Evolutionary conservation across 2,113 vertebrate genomes (phyloP).

Genomic region (Rhinopomastus cyanomelas): DNA sequence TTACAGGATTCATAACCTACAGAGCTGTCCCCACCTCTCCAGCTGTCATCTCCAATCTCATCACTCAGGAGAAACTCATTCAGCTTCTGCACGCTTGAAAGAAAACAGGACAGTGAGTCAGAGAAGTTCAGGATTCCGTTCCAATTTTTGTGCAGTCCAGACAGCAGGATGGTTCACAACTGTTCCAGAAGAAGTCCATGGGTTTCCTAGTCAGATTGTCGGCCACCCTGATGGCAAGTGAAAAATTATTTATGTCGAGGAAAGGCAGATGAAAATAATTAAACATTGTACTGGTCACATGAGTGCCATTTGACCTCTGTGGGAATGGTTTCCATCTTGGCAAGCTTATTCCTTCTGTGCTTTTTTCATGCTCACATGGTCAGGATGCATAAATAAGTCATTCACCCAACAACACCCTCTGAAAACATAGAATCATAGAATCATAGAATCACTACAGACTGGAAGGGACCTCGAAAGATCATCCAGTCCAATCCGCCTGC

Average conservation of each 20-base stretch:
- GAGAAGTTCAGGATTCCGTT: background rate
- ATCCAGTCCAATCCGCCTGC: no score
- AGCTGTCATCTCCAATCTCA: conserved; percentile 94
- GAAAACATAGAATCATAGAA: no score
- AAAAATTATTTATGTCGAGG: background rate
- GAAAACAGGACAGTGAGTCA: background rate
- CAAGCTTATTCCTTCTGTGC: background rate
- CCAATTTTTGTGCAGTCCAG: background rate
- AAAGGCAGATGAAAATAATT: background rate
- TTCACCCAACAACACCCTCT: background rate
- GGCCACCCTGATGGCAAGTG: background rate
- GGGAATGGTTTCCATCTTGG: background rate
- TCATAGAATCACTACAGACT: no score
- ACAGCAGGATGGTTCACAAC: background rate
- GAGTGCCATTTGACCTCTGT: background rate
- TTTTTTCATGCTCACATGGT: background rate
- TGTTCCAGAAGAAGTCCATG: background rate
- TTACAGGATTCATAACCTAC: conserved; percentile 85
- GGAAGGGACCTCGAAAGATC: no score
- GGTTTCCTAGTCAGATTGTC: background rate
- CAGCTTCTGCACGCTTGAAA: conserved; percentile 90
- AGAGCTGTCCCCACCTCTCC: conserved; percentile 84
- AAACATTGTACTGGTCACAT: background rate
- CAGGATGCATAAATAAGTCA: background rate
- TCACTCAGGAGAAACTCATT: conserved; percentile 96